Base-by-base conservation (phyloP, 2,888 invertebrate species). In the Copidosoma aretas region DNA sequence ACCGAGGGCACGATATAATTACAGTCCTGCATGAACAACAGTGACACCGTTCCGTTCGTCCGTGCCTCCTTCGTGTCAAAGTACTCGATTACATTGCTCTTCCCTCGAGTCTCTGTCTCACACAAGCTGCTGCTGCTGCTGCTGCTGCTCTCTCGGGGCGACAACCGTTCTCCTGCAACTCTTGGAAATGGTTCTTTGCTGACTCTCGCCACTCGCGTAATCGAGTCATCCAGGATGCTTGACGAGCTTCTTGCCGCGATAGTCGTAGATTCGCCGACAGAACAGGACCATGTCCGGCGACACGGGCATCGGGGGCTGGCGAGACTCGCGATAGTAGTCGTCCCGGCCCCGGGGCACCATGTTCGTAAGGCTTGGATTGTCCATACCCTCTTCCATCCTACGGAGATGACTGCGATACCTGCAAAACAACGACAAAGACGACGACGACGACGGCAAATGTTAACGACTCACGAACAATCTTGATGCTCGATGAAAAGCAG, bases 201-300 rank as follows among this genome's bases (percentile, higher is more conserved):
- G 10, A 14, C 54, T 39, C 46, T 60, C 43, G 17, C 15, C 43
- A 46, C 17, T 70, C 80, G 71, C 76, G 62, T 78, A 73, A 71
- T 84, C 82, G 78, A 84, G 82, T 84, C 83, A 84, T 82, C 82
- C 82, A 71, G 83, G 83, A 79, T 83, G 83, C 75, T 84, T 84
- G 60, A 83, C 81, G 68, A 84, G 82, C 65, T 83, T 84, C 82
- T 94, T 95, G 78, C 94, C 92, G 77, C 96, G 89, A 86, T 95
- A 96, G 86, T 98, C 97, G 86, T 97, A 98, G 70, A 97, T 93
- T 77, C 94, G 91, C 60, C 96, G 91, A 85, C 97, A 97, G 87
- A 97, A 94, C 83, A 97, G 93, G 54, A 98, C 93, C 84, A 95
- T 90, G 79, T 97, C 97, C 60, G 91, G 89, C 68, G 88, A 86